These are phyloP conservation scores for Drosophila lacteicornis DNA, from an alignment of 1,140 invertebrate species.

Conservation along the genomic window DNA sequence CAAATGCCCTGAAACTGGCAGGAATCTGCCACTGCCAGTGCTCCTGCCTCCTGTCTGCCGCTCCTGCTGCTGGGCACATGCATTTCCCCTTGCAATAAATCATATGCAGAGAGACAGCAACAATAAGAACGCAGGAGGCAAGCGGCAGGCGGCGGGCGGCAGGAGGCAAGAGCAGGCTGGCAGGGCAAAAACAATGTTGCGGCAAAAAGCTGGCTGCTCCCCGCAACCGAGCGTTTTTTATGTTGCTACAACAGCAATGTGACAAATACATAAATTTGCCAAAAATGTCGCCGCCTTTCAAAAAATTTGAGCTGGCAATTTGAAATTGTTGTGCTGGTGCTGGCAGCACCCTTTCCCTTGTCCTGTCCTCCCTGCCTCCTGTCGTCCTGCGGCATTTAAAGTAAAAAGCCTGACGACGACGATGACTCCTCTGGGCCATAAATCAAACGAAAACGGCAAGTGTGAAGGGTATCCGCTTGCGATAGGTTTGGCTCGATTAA, in stretches of 20 bases:
- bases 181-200: constrained; percentile 72
- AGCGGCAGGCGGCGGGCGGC: constrained; percentile 15
- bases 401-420: constrained; percentile 55
- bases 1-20: constrained; percentile 70
- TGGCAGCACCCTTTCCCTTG: constrained; percentile 12
- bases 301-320: constrained; percentile 81
- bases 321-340: constrained; percentile 66
- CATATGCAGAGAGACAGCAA: constrained; percentile 80
- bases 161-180: constrained; percentile 22
- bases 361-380: background rate
- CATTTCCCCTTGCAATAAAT: constrained; percentile 77
- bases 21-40: constrained; percentile 18
- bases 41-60: constrained; percentile 22
- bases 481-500: constrained; percentile 56
- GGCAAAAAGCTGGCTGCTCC: constrained; percentile 68
- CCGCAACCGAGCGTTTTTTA: constrained; percentile 39
- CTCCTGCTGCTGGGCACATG: constrained; percentile 58
- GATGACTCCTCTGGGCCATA: constrained; percentile 51
- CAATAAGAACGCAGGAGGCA: constrained; percentile 52
- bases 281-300: constrained; percentile 84
- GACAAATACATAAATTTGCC: constrained; percentile 84
- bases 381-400: constrained; percentile 54
- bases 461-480: constrained; percentile 14
- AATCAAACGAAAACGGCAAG: constrained; percentile 58
- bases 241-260: constrained; percentile 56